Conservation (phyloP, 2,113 vertebrate species). For the Phrynosoma platyrhinos region DNA sequence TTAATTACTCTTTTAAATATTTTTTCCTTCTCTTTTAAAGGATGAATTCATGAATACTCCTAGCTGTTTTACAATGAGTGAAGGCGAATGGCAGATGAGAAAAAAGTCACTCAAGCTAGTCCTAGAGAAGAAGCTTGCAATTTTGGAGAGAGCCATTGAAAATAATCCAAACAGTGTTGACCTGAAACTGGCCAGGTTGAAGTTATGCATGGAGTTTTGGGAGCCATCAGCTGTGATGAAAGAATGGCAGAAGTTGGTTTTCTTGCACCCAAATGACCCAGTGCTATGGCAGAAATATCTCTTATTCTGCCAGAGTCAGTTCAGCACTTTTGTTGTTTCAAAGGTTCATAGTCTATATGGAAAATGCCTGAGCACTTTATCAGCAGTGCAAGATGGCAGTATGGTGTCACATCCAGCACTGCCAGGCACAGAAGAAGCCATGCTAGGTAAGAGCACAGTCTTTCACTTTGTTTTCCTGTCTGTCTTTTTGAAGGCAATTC, state of each 20-base stretch:
- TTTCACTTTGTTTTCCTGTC: neutral
- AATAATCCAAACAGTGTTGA: slow-evolving; percentile 87
- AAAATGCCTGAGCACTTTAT: slow-evolving; percentile 92
- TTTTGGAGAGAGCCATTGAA: slow-evolving; percentile 90
- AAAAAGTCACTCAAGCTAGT: slow-evolving; percentile 79
- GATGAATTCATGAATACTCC: slow-evolving; percentile 84
- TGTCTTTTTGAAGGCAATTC: neutral
- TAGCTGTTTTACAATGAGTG: slow-evolving; percentile 72
- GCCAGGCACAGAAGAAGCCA: slow-evolving; percentile 88
- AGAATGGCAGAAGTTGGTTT: slow-evolving; percentile 97
- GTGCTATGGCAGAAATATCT: slow-evolving; percentile 91
- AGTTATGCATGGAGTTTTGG: slow-evolving; percentile 90
- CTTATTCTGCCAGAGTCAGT: slow-evolving; percentile 92
- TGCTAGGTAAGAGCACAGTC: slow-evolving; percentile 84
- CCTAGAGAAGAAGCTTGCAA: slow-evolving; percentile 93
- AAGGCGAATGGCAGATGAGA: slow-evolving; percentile 73
- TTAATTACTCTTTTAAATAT: neutral
- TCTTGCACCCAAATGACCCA: slow-evolving; percentile 93
- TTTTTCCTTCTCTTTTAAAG: slow-evolving; percentile 72
- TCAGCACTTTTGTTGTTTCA: slow-evolving; percentile 90
- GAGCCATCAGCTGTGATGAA: slow-evolving; percentile 86
- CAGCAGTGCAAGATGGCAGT: slow-evolving; percentile 89
- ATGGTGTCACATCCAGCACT: slow-evolving; percentile 90
- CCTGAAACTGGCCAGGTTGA: slow-evolving; percentile 88
- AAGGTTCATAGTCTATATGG: slow-evolving; percentile 89